These are phyloP conservation scores for Dolichopus griseipennis DNA, from an alignment of 2,888 invertebrate species.

Conservation along the genomic window DNA sequence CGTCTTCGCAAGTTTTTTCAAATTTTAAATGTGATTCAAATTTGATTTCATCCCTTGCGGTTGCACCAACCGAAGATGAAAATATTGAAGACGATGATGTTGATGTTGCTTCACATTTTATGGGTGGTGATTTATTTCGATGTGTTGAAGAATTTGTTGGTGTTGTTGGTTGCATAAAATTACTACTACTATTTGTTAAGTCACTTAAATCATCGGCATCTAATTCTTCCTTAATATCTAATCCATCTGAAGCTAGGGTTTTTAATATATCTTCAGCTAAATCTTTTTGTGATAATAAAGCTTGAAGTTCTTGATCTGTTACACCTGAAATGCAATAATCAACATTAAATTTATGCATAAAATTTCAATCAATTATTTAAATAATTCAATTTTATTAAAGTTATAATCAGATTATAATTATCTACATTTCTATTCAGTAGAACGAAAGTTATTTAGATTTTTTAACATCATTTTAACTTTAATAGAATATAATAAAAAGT, in stretches of 20 bases:
- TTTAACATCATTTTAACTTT: neutral
- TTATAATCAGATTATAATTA: too few species aligned
- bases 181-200: neutral
- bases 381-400: neutral
- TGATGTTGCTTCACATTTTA: slow-evolving; percentile 42
- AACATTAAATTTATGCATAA: slow-evolving; percentile 16
- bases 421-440: too few species aligned
- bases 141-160: slow-evolving; percentile 23
- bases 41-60: slow-evolving; percentile 43
- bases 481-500: neutral
- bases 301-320: slow-evolving; percentile 63
- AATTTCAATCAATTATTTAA: slow-evolving; percentile 13
- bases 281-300: slow-evolving; percentile 64
- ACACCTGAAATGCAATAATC: slow-evolving; percentile 40
- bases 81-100: slow-evolving; percentile 29
- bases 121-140: slow-evolving; percentile 27
- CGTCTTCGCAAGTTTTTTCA: slow-evolving; percentile 54
- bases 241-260: slow-evolving; percentile 67
- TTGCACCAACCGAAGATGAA: slow-evolving; percentile 33
- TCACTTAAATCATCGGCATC: slow-evolving; percentile 15
- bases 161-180: slow-evolving; percentile 19
- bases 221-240: slow-evolving; percentile 46
- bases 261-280: slow-evolving; percentile 75
- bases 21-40: slow-evolving; percentile 51
- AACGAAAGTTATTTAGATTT: too few species aligned